phyloP scores from a whole-genome alignment of 2,888 invertebrate species.

The Amblyteles armatorius region DNA sequence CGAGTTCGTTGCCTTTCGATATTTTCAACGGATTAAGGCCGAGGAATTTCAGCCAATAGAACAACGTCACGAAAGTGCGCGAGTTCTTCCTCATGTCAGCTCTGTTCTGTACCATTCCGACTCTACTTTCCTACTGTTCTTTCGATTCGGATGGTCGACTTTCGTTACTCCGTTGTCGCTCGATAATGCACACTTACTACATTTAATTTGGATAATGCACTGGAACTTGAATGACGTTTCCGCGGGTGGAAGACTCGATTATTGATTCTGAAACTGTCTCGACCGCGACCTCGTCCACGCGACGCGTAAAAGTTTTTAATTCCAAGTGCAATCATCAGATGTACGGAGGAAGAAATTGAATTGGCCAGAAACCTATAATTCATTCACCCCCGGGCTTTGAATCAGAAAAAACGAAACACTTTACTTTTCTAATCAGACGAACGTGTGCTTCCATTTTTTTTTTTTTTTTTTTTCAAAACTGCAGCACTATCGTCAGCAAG shows the following conservation, averaged over 20 bases:
- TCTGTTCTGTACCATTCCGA: conserved; percentile 13
- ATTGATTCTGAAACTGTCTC: background rate
- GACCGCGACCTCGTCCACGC: background rate
- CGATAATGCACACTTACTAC: background rate
- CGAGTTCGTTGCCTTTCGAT: conserved; percentile 23
- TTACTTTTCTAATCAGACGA: background rate
- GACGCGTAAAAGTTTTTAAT: background rate
- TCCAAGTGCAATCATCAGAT: too few species aligned
- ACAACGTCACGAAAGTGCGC: conserved; percentile 22
- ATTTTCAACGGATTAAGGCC: conserved; percentile 50
- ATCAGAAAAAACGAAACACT: background rate
- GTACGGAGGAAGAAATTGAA: background rate
- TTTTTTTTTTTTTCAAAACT: background rate
- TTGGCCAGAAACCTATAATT: background rate
- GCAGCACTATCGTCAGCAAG: background rate
- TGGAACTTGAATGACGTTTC: background rate
- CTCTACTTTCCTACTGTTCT: background rate
- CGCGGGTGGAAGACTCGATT: background rate
- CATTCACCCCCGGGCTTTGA: too few species aligned
- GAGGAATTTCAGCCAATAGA: conserved; percentile 53
- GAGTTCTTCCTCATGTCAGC: conserved; percentile 19
- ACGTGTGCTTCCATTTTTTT: background rate
- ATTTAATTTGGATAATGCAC: conserved; percentile 43
- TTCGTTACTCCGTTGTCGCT: background rate
- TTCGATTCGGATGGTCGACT: background rate